phyloP scores from a whole-genome alignment of 2,797 vertebrate genomes.

The Scyliorhinus canicula region DNA sequence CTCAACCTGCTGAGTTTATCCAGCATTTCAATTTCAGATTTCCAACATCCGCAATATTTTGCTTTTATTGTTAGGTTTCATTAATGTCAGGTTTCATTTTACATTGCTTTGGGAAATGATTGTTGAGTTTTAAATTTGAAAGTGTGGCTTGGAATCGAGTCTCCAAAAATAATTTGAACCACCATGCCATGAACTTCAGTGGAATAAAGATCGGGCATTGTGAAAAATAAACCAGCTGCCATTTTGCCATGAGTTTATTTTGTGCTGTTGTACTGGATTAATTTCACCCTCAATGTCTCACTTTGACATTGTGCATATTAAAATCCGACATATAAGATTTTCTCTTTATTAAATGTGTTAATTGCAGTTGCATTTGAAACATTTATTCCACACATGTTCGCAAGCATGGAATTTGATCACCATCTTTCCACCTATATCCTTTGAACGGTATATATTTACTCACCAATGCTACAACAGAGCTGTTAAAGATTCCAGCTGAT shows the following conservation, averaged over 20 bases:
- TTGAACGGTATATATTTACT: neutral
- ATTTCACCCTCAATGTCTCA: neutral
- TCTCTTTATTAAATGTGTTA: neutral
- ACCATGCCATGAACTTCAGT: neutral
- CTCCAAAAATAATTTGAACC: neutral
- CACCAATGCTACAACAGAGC: neutral
- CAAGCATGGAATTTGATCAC: neutral
- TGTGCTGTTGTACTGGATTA: neutral
- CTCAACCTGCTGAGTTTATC: too few species aligned
- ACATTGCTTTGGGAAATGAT: neutral
- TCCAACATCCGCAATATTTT: too few species aligned
- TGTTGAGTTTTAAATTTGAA: neutral
- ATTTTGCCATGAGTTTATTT: neutral
- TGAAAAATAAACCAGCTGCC: neutral
- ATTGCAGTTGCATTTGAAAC: neutral
- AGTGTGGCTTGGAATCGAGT: neutral
- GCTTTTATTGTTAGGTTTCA: neutral
- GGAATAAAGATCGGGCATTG: neutral
- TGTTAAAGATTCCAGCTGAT: slow-evolving; percentile 18
- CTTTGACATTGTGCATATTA: too few species aligned
- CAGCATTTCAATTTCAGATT: too few species aligned
- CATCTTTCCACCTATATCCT: neutral
- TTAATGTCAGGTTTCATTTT: neutral
- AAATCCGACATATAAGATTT: neutral
- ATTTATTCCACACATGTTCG: neutral